These are phyloP conservation scores for Gallinago nigripennis DNA, from an alignment of 2,797 vertebrate species.

Conservation along the genomic window DNA sequence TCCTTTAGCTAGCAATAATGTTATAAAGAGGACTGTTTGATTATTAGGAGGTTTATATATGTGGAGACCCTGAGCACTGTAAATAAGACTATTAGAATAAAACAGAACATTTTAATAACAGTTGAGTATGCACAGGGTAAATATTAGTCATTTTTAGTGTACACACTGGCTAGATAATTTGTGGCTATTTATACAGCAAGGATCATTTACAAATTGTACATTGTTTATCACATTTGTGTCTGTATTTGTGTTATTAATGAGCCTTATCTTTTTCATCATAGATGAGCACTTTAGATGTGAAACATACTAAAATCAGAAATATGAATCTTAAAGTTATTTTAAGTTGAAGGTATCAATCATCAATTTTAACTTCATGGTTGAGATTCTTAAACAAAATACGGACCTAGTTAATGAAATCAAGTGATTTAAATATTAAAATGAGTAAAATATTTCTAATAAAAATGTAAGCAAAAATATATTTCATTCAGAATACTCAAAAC, in stretches of 20 bases:
- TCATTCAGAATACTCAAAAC: neutral
- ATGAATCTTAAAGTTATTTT: neutral
- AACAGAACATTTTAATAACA: neutral
- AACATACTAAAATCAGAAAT: conserved; percentile 6
- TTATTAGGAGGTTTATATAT: neutral
- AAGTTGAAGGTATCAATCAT: neutral
- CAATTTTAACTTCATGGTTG: neutral
- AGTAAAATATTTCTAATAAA: neutral
- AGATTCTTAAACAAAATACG: neutral
- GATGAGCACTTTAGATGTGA: neutral
- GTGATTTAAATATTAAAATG: neutral
- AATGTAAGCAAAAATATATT: neutral
- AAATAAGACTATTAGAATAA: conserved; percentile 17
- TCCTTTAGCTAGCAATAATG: neutral
- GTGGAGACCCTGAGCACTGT: neutral
- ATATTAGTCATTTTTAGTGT: conserved; percentile 15
- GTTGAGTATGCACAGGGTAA: neutral
- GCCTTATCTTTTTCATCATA: neutral
- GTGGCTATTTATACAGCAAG: neutral
- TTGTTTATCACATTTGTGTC: conserved; percentile 4
- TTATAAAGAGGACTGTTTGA: neutral
- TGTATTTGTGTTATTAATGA: neutral
- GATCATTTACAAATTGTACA: neutral
- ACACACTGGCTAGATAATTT: neutral
- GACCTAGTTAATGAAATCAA: neutral